phyloP scores from a whole-genome alignment of 53 echinoderm and acorn worm species.

The Echinarachnius parma region DNA sequence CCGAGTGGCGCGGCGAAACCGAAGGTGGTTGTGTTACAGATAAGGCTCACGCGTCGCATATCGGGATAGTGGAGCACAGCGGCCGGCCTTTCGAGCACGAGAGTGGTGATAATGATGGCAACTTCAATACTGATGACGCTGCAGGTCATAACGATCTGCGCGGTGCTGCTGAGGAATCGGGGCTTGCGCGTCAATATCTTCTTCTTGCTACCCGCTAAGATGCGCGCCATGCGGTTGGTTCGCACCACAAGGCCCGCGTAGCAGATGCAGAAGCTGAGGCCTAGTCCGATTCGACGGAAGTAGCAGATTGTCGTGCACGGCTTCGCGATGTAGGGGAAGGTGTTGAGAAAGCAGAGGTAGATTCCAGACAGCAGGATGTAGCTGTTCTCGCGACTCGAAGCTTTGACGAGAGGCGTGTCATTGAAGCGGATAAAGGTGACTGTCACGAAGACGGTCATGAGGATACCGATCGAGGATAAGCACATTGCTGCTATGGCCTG shows the following conservation, averaged over 20 bases:
- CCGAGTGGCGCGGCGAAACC: conserved; percentile 78
- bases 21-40: conserved; percentile 70
- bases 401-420: conserved; percentile 88
- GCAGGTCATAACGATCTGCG: conserved; percentile 96
- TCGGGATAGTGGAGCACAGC: conserved; percentile 68
- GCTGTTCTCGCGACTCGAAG: conserved; percentile 96
- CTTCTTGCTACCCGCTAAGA: conserved; percentile 90
- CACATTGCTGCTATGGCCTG: conserved; percentile 73
- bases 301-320: conserved; percentile 77
- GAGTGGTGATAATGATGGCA: conserved; percentile 59
- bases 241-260: conserved; percentile 84
- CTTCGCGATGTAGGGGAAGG: conserved; percentile 76
- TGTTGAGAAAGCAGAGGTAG: conserved; percentile 72
- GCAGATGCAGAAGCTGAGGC: conserved; percentile 85
- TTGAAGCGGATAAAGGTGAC: conserved; percentile 83
- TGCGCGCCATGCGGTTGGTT: conserved; percentile 95
- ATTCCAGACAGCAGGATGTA: conserved; percentile 86
- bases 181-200: conserved; percentile 95
- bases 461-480: conserved; percentile 76
- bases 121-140: conserved; percentile 70
- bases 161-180: conserved; percentile 80
- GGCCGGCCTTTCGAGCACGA: conserved; percentile 72
- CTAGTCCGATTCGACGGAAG: conserved; percentile 71
- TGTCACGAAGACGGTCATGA: conserved; percentile 76
- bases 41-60: conserved; percentile 55